Evolutionary conservation across 2,797 vertebrate genomes (phyloP).

Genomic region (Chloroceryle inda): DNA sequence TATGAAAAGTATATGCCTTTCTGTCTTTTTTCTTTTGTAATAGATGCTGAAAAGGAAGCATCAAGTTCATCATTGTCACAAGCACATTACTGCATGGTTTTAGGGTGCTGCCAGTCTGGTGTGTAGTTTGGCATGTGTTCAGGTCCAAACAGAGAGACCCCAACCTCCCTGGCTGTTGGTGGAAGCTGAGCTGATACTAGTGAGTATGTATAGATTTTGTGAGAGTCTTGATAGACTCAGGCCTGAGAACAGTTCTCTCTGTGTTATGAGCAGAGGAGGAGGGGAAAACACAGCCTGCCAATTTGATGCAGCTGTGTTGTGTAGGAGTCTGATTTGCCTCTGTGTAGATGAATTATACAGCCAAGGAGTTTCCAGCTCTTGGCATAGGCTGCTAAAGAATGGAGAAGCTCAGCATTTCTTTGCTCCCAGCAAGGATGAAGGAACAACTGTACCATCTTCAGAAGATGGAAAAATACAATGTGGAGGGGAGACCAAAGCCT

Average conservation of each 20-base stretch:
- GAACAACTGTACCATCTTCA: not conserved
- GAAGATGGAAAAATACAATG: not conserved
- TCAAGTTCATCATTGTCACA: not conserved
- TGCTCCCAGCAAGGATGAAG: not conserved
- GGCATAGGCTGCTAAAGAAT: not conserved
- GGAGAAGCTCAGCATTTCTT: not conserved
- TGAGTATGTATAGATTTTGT: not conserved
- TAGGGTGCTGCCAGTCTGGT: not conserved
- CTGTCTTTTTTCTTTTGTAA: not conserved
- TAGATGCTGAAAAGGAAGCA: not conserved
- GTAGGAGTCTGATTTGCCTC: constrained; percentile 4
- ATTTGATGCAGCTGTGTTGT: not conserved
- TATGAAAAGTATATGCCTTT: not conserved
- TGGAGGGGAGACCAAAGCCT: not conserved
- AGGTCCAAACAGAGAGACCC: rapidly evolving
- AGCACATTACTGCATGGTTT: not conserved
- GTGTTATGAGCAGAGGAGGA: not conserved
- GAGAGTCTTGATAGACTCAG: not conserved
- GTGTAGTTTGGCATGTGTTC: rapidly evolving
- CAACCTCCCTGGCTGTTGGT: not conserved
- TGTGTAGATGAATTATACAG: not conserved
- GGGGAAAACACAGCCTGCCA: not conserved
- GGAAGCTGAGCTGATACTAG: not conserved
- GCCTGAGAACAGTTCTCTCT: not conserved
- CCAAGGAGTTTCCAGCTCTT: not conserved